Conservation (phyloP, 2,113 vertebrate species). For the Oplegnathus fasciatus region DNA sequence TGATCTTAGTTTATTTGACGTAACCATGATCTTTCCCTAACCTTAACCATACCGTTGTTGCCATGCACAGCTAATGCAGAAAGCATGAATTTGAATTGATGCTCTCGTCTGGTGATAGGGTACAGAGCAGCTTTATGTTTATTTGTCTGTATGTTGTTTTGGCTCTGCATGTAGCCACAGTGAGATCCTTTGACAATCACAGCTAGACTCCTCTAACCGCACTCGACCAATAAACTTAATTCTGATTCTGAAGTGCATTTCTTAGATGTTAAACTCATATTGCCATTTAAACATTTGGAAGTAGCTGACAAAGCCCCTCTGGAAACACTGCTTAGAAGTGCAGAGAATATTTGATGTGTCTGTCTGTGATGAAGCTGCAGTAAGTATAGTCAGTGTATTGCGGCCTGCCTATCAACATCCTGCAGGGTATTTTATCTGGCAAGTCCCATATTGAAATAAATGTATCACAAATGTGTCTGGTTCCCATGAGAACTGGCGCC, state of each 20-base stretch:
- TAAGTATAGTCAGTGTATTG: constrained; percentile 28
- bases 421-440: constrained; percentile 68
- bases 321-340: constrained; percentile 2
- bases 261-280: constrained; percentile 2
- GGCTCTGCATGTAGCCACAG: background rate
- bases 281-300: constrained; percentile 29
- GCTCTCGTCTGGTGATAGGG: background rate
- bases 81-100: background rate
- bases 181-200: background rate
- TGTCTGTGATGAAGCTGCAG: constrained; percentile 36
- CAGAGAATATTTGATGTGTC: constrained; percentile 16
- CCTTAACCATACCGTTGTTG: background rate
- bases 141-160: background rate
- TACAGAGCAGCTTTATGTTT: background rate
- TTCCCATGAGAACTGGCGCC: constrained; percentile 73
- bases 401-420: constrained; percentile 61
- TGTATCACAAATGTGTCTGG: constrained; percentile 79
- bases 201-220: background rate
- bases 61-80: background rate
- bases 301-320: constrained; percentile 7
- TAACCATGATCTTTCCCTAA: background rate
- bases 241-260: background rate
- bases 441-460: constrained; percentile 81
- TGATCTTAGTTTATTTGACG: too few relatives aligned
- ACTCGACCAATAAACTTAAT: background rate